These are phyloP conservation scores for Brachyhypopomus gauderio DNA, from an alignment of 2,113 vertebrate genomes.

Conservation along the genomic window DNA sequence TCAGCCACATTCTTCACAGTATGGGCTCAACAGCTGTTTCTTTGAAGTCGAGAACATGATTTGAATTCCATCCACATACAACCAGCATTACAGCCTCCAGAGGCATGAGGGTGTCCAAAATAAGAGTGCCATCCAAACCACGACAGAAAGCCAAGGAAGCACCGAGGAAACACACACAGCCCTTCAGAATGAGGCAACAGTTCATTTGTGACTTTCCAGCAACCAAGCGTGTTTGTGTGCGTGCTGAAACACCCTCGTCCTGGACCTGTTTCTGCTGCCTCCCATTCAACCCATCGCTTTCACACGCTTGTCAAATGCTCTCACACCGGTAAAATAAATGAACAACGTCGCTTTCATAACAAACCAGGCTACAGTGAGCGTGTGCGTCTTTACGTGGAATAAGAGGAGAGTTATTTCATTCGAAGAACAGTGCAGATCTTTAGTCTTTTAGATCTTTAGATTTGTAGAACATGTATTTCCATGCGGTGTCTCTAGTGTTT, in stretches of 20 bases:
- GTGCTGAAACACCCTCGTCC: slow-evolving; percentile 9
- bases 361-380: not conserved
- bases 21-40: slow-evolving; percentile 71
- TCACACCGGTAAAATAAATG: not conserved
- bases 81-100: slow-evolving; percentile 59
- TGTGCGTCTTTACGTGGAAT: slow-evolving; percentile 31
- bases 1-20: slow-evolving; percentile 66
- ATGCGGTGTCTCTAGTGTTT: no score
- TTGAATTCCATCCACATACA: slow-evolving; percentile 70
- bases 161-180: slow-evolving; percentile 9
- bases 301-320: not conserved
- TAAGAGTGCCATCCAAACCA: slow-evolving; percentile 54
- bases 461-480: no score
- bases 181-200: slow-evolving; percentile 45
- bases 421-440: slow-evolving; percentile 64
- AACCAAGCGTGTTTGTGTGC: slow-evolving; percentile 29
- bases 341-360: not conserved
- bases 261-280: slow-evolving; percentile 15
- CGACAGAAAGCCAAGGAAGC: slow-evolving; percentile 38
- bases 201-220: slow-evolving; percentile 36
- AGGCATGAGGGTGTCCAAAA: slow-evolving; percentile 51
- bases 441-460: slow-evolving; percentile 29
- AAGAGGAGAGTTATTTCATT: slow-evolving; percentile 36
- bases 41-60: slow-evolving; percentile 70
- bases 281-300: not conserved